Evolutionary conservation across 2,888 invertebrate genomes (phyloP).

Genomic region (Rhodophaea formosa): DNA sequence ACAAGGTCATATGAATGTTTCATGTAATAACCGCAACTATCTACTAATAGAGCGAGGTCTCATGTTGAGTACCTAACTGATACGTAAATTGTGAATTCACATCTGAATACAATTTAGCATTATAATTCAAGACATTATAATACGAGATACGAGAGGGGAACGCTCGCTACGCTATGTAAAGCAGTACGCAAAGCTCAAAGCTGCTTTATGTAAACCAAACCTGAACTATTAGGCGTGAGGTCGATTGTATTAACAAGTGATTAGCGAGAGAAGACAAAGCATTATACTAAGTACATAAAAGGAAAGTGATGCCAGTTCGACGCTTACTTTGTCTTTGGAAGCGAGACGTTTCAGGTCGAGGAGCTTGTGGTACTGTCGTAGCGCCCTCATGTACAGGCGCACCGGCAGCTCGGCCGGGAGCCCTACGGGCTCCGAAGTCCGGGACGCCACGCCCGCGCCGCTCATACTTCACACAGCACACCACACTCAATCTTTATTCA

Average conservation of each 20-base stretch:
- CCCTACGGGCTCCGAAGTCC: constrained; percentile 51
- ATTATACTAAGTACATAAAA: constrained; percentile 7
- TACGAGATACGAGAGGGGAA: background rate
- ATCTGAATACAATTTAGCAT: constrained; percentile 8
- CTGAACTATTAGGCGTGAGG: background rate
- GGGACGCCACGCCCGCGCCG: constrained; percentile 67
- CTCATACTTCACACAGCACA: constrained; percentile 62
- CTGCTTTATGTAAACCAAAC: constrained; percentile 8
- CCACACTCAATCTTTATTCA: constrained; percentile 55
- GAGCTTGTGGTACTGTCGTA: constrained; percentile 83
- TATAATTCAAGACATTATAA: constrained; percentile 2
- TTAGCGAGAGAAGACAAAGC: background rate
- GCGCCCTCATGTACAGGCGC: constrained; percentile 80
- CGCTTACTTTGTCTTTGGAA: constrained; percentile 77
- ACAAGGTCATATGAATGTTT: constrained; percentile 10
- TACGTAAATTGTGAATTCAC: background rate
- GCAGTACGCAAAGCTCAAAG: constrained; percentile 4
- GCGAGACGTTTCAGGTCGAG: constrained; percentile 79
- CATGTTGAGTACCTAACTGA: background rate
- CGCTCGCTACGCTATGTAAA: background rate
- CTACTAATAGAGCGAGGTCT: background rate
- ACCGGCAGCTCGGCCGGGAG: constrained; percentile 65
- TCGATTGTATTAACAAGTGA: constrained; percentile 11
- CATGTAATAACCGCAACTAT: constrained; percentile 7
- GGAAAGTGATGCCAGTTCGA: constrained; percentile 21